A percentile compares a stretch with the other conserved stretches of the same genome.
These are phyloP conservation scores for Opisthocomus hoazin DNA, from an alignment of 2,113 vertebrate genomes.

Conservation along the genomic window DNA sequence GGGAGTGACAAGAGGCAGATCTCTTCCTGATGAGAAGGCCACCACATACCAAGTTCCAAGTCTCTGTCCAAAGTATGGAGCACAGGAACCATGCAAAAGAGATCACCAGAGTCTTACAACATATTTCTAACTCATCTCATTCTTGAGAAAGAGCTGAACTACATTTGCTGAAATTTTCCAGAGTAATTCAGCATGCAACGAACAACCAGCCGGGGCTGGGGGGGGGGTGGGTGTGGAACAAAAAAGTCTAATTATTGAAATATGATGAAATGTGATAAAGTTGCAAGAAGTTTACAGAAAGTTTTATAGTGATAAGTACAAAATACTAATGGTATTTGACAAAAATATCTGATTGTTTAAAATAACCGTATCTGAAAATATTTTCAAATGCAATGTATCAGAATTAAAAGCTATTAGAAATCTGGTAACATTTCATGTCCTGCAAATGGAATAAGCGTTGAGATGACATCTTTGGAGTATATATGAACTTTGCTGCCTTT, in stretches of 20 bases:
- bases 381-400: not conserved
- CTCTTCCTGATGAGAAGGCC: not conserved
- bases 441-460: not conserved
- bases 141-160: constrained; percentile 4
- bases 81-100: not conserved
- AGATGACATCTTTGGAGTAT: not conserved
- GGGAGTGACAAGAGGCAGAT: not conserved
- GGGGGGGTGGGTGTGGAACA: too few species aligned
- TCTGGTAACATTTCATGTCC: not conserved
- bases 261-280: not conserved
- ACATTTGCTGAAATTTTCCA: not conserved
- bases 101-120: not conserved
- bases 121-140: not conserved
- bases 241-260: not conserved
- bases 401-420: not conserved
- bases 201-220: not conserved
- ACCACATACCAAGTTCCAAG: not conserved
- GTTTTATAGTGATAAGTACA: not conserved
- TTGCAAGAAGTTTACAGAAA: not conserved
- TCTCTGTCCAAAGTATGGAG: not conserved
- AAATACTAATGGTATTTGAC: not conserved
- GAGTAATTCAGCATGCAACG: not conserved
- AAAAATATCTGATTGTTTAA: not conserved
- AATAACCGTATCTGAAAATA: not conserved
- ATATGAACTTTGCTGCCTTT: not conserved